Base-by-base conservation (phyloP, 92 coral and sea anemone genomes). In the Paramuricea clavata region DNA sequence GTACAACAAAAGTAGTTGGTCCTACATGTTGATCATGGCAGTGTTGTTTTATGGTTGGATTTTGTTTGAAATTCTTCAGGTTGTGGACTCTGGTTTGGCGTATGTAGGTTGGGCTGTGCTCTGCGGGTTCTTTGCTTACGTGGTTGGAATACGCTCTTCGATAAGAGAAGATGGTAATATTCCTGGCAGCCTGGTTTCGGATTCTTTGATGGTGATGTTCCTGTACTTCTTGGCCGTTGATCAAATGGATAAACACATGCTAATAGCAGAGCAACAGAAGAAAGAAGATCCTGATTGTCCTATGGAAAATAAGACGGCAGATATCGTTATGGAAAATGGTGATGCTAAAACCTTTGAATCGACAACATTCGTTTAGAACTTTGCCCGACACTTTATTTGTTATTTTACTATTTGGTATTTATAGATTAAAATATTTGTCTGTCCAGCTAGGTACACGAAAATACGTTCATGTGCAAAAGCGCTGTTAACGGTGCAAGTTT, bases 221-320 rank as follows among this genome's bases (percentile, higher is more conserved):
- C 70, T 82, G 44, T 94, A 94, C 56, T 94, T 94, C 10, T 69
- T 94, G 81, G 95, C 93, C 25, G 95, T 92, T 41, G 77, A 87
- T 76, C 98, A 94, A 83, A 85, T 93, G 94, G 94, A 91, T 17
- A 92, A 93, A 12, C 98, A 95, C 84, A 87, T 93, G 88, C 64
- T 57, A 31, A 69, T 87, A 26, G 83, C 54, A 12, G 81, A 76
- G 77, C 73, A 64, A 41, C 41, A 35, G 82, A 82, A 49, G 19
- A 81, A 47, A 62, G 83, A 72, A 26, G 82, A 52, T 30, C 54
- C 54, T 22, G 74, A 60, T 19, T 10, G 13, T 34, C 65, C 71
- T 35, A 7, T 79, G 39, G 72, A 79, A 60, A 59, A 79, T 31
- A 79, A 79, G 32, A 72, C 6, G 15, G 23, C 28, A 25, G 57